Percentiles rank a stretch among this genome's conserved stretches.
phyloP scores from a whole-genome alignment of 2,888 invertebrate species.

The Epinotia bilunana region DNA sequence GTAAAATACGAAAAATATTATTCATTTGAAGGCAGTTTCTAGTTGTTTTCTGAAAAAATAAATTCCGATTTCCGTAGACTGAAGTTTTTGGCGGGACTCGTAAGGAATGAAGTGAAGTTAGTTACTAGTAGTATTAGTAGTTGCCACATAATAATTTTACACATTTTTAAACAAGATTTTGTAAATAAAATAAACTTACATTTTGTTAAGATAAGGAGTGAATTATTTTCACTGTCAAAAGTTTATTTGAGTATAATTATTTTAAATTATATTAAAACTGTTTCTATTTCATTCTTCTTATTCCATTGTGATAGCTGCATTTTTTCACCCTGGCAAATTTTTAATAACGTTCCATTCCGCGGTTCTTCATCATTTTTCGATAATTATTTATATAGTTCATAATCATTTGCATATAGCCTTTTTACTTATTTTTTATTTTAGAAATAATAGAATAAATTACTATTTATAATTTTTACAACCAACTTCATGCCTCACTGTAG shows the following conservation, averaged over 20 bases:
- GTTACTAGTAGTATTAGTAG: too few species aligned
- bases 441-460: too few species aligned
- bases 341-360: too few species aligned
- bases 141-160: slow-evolving; percentile 6
- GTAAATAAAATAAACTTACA: not conserved
- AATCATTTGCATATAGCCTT: too few species aligned
- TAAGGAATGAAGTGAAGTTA: not conserved
- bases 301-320: not conserved
- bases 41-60: not conserved
- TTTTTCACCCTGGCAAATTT: not conserved
- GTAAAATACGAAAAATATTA: not conserved
- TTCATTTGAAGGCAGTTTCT: slow-evolving; percentile 23
- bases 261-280: not conserved
- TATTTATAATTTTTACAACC: too few species aligned
- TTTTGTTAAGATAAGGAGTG: not conserved
- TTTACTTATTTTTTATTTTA: too few species aligned
- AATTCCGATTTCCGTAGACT: not conserved
- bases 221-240: not conserved
- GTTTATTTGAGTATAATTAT: not conserved
- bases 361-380: too few species aligned
- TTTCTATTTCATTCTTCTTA: too few species aligned
- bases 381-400: too few species aligned
- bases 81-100: slow-evolving; percentile 30
- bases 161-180: too few species aligned
- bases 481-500: not conserved